These are phyloP conservation scores for Sphaeridia pumilis DNA, from an alignment of 2,888 invertebrate species.

Conservation along the genomic window DNA sequence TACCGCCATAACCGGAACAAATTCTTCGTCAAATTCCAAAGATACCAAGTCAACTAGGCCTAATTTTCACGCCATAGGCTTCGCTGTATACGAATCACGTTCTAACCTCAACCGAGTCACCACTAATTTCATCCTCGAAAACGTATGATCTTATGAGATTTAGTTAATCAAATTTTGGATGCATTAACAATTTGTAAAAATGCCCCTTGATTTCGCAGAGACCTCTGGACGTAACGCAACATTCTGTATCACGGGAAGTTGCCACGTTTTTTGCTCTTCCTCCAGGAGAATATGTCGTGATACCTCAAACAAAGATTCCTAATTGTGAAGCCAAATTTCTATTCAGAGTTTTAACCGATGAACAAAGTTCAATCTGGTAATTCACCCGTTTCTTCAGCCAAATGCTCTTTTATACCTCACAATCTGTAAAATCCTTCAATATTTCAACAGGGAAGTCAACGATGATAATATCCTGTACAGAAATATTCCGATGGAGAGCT, in stretches of 20 bases:
- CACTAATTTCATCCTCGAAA: constrained; percentile 50
- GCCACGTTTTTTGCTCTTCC: constrained; percentile 62
- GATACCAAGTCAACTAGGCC: constrained; percentile 42
- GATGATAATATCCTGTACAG: constrained; percentile 60
- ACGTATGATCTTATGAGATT: constrained; percentile 39
- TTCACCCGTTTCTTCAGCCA: constrained; percentile 12
- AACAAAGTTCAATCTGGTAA: constrained; percentile 60
- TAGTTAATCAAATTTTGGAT: not conserved
- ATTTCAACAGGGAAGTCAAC: constrained; percentile 55
- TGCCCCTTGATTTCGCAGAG: constrained; percentile 40
- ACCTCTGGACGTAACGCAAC: constrained; percentile 56
- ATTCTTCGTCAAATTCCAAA: constrained; percentile 11
- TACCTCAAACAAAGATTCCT: constrained; percentile 57
- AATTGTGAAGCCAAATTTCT: constrained; percentile 59
- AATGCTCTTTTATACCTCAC: not conserved
- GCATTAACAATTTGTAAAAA: too few species aligned
- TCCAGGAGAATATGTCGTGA: constrained; percentile 60
- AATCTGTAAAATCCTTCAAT: not conserved
- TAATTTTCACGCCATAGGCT: constrained; percentile 52
- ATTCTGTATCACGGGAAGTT: constrained; percentile 54
- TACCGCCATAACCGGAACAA: not conserved
- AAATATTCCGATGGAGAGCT: constrained; percentile 51
- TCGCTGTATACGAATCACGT: constrained; percentile 59
- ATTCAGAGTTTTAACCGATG: constrained; percentile 58
- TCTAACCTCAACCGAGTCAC: constrained; percentile 50